Evolutionary conservation across 1,140 invertebrate species (phyloP).

Genomic region (Bombus sylvicola): DNA sequence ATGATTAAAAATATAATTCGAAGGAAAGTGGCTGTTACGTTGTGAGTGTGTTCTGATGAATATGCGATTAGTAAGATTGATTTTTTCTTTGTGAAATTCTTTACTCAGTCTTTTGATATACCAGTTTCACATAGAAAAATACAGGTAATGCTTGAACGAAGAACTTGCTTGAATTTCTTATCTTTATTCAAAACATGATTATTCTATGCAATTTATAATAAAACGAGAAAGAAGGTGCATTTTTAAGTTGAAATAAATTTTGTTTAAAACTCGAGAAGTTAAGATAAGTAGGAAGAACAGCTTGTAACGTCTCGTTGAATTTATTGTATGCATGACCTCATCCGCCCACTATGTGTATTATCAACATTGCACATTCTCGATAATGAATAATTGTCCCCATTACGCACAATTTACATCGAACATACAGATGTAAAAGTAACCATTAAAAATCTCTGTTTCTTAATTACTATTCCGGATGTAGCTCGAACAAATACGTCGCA

Average conservation of each 20-base stretch:
- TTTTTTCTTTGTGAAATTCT: slow-evolving; percentile 10
- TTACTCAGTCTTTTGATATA: slow-evolving; percentile 8
- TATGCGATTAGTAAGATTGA: neutral
- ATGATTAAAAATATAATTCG: slow-evolving; percentile 42
- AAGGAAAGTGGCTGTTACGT: slow-evolving; percentile 12
- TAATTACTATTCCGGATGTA: neutral
- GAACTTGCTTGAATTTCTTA: slow-evolving; percentile 6
- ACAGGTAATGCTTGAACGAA: slow-evolving; percentile 9
- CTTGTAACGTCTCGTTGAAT: slow-evolving; percentile 13
- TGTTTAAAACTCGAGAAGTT: neutral
- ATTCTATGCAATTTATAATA: neutral
- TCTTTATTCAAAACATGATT: neutral
- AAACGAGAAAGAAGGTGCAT: neutral
- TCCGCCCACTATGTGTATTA: slow-evolving; percentile 53
- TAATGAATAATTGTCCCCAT: slow-evolving; percentile 44
- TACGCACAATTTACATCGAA: slow-evolving; percentile 55
- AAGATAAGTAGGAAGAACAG: neutral
- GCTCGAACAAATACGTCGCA: neutral
- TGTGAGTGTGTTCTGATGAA: slow-evolving; percentile 15
- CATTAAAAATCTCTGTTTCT: neutral
- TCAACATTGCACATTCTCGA: slow-evolving; percentile 51
- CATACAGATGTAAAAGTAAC: slow-evolving; percentile 30
- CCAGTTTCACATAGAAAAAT: slow-evolving; percentile 8
- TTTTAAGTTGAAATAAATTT: neutral
- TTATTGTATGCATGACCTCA: slow-evolving; percentile 34